These are phyloP conservation scores for Limnodromus scolopaceus DNA, from an alignment of 2,797 vertebrate species.

Conservation along the genomic window DNA sequence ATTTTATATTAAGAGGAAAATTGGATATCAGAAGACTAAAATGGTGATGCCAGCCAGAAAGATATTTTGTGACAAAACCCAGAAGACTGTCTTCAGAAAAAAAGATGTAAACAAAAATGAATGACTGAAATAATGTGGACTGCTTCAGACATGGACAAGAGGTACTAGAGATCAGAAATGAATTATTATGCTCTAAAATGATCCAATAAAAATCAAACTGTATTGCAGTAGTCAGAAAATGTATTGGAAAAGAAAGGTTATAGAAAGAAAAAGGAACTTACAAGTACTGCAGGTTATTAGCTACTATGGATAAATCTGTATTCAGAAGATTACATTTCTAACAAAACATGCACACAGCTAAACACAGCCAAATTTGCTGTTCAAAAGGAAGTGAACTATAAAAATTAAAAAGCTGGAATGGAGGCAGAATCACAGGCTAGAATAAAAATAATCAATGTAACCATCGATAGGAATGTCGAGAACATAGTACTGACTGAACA, in stretches of 20 bases:
- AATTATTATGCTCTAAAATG: constrained; percentile 63
- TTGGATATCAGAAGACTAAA: constrained; percentile 27
- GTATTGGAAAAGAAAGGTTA: constrained; percentile 42
- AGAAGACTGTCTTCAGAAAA: constrained; percentile 19
- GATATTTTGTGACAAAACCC: neutral
- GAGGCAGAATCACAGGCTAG: constrained; percentile 16
- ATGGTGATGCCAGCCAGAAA: neutral
- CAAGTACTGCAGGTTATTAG: constrained; percentile 39
- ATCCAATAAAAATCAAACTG: constrained; percentile 69
- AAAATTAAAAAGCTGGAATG: constrained; percentile 49
- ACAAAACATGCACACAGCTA: constrained; percentile 2
- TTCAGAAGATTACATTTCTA: neutral
- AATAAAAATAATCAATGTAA: constrained; percentile 73
- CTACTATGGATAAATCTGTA: constrained; percentile 39
- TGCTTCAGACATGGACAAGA: constrained; percentile 45
- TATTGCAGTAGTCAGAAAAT: constrained; percentile 56
- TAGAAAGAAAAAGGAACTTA: constrained; percentile 62
- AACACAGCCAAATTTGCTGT: neutral
- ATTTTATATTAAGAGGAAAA: constrained; percentile 57
- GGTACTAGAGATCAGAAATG: constrained; percentile 62
- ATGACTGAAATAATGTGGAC: constrained; percentile 41
- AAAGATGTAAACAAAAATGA: constrained; percentile 65
- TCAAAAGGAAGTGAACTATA: constrained; percentile 56
- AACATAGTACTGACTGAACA: constrained; percentile 59
- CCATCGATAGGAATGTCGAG: constrained; percentile 57